These are phyloP conservation scores for Polyommatus icarus DNA, from an alignment of 2,888 invertebrate genomes.

Conservation along the genomic window DNA sequence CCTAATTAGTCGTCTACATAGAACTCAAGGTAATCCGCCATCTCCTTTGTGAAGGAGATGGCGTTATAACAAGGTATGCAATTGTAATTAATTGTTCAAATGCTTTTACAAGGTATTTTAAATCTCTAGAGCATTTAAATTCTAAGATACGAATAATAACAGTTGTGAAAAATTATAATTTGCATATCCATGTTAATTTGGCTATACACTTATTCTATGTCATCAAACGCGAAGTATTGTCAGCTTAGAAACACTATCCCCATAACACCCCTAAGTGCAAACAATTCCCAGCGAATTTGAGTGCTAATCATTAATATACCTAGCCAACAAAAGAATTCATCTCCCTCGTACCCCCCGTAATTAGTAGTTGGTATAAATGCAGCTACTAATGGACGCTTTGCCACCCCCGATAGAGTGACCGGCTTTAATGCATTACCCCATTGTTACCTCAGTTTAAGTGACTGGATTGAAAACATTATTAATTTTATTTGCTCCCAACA, in stretches of 20 bases:
- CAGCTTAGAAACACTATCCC: not conserved
- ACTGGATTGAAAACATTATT: constrained; percentile 40
- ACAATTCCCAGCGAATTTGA: not conserved
- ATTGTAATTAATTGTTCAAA: constrained; percentile 22
- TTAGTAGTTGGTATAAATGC: constrained; percentile 55
- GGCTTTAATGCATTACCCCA: constrained; percentile 47
- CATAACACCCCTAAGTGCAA: not conserved
- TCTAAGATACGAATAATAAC: not conserved
- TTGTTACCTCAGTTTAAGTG: constrained; percentile 45
- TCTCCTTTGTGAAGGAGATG: constrained; percentile 32
- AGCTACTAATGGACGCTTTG: constrained; percentile 54
- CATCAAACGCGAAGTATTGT: not conserved
- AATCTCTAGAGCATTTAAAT: not conserved
- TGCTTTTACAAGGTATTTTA: constrained; percentile 24
- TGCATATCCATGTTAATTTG: not conserved
- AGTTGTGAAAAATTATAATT: not conserved
- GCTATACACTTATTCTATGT: not conserved
- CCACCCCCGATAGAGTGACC: constrained; percentile 49
- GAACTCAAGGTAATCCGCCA: constrained; percentile 27
- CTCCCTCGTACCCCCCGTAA: constrained; percentile 48
- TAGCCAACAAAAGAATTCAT: constrained; percentile 38
- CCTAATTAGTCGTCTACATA: constrained; percentile 33
- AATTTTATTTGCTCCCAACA: constrained; percentile 38
- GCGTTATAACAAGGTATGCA: constrained; percentile 31
- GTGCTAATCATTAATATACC: constrained; percentile 24